These are phyloP conservation scores for Drosophila quasianomalipes DNA, from an alignment of 2,888 invertebrate genomes.

Conservation along the genomic window DNA sequence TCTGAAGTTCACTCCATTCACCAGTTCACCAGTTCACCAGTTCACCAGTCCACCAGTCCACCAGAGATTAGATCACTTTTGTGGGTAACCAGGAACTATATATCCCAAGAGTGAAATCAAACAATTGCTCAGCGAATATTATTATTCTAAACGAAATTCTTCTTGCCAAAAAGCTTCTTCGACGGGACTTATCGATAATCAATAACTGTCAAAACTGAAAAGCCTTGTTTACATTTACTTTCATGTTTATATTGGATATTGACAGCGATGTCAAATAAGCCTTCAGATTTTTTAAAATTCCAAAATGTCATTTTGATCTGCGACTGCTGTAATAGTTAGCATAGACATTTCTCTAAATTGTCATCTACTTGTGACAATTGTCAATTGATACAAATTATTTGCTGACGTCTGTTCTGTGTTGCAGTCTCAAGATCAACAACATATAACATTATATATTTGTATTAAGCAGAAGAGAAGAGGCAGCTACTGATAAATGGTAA, in stretches of 20 bases:
- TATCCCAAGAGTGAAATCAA: background rate
- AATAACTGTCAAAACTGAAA: background rate
- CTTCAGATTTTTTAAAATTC: background rate
- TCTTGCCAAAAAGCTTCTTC: background rate
- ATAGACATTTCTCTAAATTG: background rate
- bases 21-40: background rate
- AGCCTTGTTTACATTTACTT: background rate
- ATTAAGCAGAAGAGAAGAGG: constrained; percentile 8
- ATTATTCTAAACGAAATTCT: constrained; percentile 33
- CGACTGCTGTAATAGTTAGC: background rate
- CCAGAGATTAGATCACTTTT: background rate
- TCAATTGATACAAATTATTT: background rate
- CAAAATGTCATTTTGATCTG: background rate
- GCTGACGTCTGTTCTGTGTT: background rate
- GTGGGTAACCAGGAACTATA: background rate
- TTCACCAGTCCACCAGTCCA: no score
- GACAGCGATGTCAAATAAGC: background rate
- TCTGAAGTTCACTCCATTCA: background rate
- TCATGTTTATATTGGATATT: no score
- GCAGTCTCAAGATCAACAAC: constrained; percentile 12
- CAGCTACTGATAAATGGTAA: constrained; percentile 11
- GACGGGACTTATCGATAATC: background rate
- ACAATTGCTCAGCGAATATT: background rate
- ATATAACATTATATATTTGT: no score
- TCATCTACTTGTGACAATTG: background rate